These are phyloP conservation scores for Lycocorax pyrrhopterus DNA, from an alignment of 2,113 vertebrate genomes.

Conservation along the genomic window DNA sequence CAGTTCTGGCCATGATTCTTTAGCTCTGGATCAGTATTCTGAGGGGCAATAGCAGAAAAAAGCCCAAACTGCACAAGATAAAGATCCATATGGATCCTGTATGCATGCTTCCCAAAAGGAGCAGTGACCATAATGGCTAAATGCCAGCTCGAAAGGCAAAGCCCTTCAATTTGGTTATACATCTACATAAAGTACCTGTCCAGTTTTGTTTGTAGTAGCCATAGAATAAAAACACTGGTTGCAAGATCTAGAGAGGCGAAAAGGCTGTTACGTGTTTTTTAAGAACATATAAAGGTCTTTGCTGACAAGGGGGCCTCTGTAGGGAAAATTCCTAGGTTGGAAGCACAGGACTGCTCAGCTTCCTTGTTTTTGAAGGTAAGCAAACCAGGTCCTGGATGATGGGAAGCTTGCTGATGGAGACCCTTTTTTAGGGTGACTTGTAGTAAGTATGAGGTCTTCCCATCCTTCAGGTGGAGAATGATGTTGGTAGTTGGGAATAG, in stretches of 20 bases:
- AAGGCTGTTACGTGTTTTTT: neutral
- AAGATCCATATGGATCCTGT: neutral
- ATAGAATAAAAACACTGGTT: neutral
- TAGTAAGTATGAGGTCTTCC: neutral
- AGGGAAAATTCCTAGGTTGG: neutral
- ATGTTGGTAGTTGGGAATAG: neutral
- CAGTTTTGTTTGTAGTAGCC: neutral
- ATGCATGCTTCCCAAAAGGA: neutral
- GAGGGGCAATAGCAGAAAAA: neutral
- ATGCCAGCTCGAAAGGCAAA: neutral
- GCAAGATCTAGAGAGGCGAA: neutral
- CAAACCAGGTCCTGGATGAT: neutral
- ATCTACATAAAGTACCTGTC: neutral
- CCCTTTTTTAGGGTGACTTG: neutral
- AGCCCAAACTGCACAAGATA: neutral
- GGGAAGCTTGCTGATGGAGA: neutral
- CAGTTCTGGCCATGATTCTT: neutral
- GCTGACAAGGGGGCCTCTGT: neutral
- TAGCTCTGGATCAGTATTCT: neutral
- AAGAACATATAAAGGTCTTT: neutral
- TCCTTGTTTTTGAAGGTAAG: neutral
- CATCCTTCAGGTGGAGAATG: neutral
- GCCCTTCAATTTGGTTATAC: neutral
- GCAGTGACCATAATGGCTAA: neutral
- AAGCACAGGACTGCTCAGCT: neutral